Evolutionary conservation across 2,797 vertebrate species (phyloP).

Genomic region (Apogon hyalosoma): DNA sequence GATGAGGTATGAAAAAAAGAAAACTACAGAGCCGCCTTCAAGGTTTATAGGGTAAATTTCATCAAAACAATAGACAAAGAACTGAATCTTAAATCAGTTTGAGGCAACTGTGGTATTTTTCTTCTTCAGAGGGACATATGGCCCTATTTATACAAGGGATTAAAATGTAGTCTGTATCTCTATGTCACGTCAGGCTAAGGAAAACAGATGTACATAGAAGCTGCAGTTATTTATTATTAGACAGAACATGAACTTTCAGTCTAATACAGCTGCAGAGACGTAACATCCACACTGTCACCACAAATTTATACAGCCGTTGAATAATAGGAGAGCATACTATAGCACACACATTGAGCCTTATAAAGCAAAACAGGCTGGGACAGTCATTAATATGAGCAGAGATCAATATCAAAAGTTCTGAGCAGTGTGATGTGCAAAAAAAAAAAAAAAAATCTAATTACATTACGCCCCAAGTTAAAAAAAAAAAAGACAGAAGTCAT

Average conservation of each 20-base stretch:
- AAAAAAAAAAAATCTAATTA: conserved; percentile 46
- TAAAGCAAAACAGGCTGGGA: neutral
- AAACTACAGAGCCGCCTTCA: neutral
- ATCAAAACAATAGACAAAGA: conserved; percentile 13
- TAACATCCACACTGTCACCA: neutral
- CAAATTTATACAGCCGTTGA: conserved; percentile 11
- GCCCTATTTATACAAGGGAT: too few relatives aligned
- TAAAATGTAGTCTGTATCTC: too few relatives aligned
- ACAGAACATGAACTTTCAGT: conserved; percentile 1
- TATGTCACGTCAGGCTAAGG: too few relatives aligned
- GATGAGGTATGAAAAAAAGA: neutral
- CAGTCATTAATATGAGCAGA: conserved; percentile 35
- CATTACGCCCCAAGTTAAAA: conserved; percentile 38
- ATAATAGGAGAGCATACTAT: conserved; percentile 1
- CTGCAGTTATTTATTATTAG: conserved; percentile 1
- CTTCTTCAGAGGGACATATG: neutral
- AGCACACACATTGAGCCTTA: conserved; percentile 11
- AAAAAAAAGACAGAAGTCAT: conserved; percentile 45
- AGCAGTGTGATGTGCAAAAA: conserved; percentile 13
- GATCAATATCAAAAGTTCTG: conserved; percentile 52
- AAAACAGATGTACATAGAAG: too few relatives aligned
- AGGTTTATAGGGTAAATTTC: conserved; percentile 11
- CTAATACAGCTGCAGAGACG: conserved; percentile 10
- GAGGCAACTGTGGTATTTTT: conserved; percentile 7
- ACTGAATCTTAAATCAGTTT: neutral